Evolutionary conservation across 1,140 invertebrate genomes (phyloP), one percentile per base, ranked within the genome.

Genomic region (Bombus sylvicola): DNA sequence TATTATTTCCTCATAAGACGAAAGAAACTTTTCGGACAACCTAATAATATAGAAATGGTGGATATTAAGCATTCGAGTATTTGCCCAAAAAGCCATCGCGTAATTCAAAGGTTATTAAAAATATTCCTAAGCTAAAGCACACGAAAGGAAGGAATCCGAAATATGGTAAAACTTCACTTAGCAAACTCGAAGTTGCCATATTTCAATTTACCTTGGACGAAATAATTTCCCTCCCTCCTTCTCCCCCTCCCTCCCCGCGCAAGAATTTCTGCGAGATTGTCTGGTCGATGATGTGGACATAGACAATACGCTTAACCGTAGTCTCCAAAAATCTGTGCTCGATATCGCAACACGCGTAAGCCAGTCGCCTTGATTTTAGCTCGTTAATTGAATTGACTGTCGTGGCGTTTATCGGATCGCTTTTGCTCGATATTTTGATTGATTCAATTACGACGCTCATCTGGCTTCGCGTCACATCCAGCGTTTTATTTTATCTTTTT

Each of bases 381-480:
- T 34, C 13, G 34, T 72, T 81, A 62, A 62, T 66, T 62, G 31
- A 41, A 83, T 84, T 68, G 82, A 34, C 31, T 6, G 39, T 25
- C 12, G 74, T n/a, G 34, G n/a, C 53, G n/a, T 68, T 71, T 75
- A 68, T 28, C 82, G 82, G 71, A 62, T 81, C 64, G 37, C 31
- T 74, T 53, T 66, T 31, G n/a, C 31, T 41, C 47, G 39, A 43
- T 91, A 92, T 94, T 94, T 93, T 91, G 91, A 93, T 92, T 93
- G 90, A 93, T 94, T 93, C 89, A 90, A 95, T 94, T 93, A 92
- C 85, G 90, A 87, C 87, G 81, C 85, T 92, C 85, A 68, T 92
- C 59, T 77, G 90, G 90, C 87, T 90, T 91, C 89, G 66, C 66
- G 87, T 25, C n/a, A 22, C 31, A 53, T 8, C 31, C 12, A 57